Evolutionary conservation across 2,113 vertebrate species (phyloP).

Genomic region (Chloropsis hardwickii): DNA sequence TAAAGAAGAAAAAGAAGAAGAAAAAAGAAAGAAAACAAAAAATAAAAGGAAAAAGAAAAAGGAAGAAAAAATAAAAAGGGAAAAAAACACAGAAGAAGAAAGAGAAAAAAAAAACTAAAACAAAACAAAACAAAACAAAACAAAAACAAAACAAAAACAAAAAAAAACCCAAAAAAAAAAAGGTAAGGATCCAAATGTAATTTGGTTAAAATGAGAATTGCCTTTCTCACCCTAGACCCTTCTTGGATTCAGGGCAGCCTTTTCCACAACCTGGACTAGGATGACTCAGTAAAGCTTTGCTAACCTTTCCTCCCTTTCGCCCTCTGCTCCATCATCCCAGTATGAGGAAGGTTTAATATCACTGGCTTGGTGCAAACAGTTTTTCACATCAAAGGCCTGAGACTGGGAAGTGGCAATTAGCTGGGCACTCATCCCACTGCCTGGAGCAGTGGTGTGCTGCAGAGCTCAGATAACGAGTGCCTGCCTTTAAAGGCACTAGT

Average conservation of each 20-base stretch:
- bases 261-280: not conserved
- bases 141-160: no score
- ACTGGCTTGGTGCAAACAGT: not conserved
- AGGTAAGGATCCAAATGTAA: not conserved
- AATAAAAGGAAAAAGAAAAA: not conserved
- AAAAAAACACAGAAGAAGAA: not conserved
- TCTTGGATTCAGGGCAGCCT: not conserved
- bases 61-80: accelerated
- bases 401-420: not conserved
- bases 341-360: not conserved
- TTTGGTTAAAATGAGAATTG: not conserved
- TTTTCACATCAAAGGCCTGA: not conserved
- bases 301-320: not conserved
- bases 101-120: not conserved
- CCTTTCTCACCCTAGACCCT: not conserved
- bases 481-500: not conserved
- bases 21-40: not conserved
- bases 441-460: not conserved
- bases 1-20: accelerated
- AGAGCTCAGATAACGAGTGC: not conserved
- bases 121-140: no score
- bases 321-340: not conserved
- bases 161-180: no score
- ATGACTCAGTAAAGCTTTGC: not conserved
- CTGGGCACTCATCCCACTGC: not conserved